Evolutionary conservation across 2,888 invertebrate species (phyloP).

Genomic region (Rhingia rostrata): DNA sequence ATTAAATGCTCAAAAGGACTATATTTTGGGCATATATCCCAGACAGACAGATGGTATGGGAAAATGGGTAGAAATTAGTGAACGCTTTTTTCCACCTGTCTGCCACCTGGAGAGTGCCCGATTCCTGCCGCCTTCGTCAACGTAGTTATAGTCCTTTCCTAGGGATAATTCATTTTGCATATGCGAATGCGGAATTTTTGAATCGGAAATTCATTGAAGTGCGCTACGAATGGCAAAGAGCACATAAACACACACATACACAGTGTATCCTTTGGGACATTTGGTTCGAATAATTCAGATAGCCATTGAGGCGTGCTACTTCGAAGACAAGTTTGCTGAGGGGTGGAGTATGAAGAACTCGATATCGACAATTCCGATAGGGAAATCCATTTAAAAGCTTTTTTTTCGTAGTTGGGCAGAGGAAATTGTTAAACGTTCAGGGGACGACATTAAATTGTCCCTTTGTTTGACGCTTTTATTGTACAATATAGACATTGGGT

Average conservation of each 20-base stretch:
- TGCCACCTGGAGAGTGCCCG: constrained; percentile 65
- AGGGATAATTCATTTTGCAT: constrained; percentile 72
- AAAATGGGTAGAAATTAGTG: constrained; percentile 60
- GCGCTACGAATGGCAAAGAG: constrained; percentile 25
- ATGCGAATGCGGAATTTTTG: constrained; percentile 70
- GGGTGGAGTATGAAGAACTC: not conserved
- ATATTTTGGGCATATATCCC: constrained; percentile 64
- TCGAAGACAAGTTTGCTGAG: not conserved
- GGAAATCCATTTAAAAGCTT: constrained; percentile 23
- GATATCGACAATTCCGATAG: constrained; percentile 33
- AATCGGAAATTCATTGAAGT: constrained; percentile 70
- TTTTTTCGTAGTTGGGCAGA: not conserved
- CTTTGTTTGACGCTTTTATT: constrained; percentile 24
- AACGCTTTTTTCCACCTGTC: constrained; percentile 71
- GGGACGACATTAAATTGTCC: constrained; percentile 9
- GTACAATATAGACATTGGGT: not conserved
- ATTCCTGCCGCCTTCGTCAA: constrained; percentile 20
- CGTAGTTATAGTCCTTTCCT: constrained; percentile 20
- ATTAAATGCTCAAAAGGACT: constrained; percentile 70
- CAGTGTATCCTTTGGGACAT: constrained; percentile 56
- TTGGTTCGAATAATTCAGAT: constrained; percentile 67
- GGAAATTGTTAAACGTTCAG: constrained; percentile 18
- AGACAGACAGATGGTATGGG: constrained; percentile 46
- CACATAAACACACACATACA: not conserved
- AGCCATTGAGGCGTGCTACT: constrained; percentile 61